Evolutionary conservation across 2,113 vertebrate genomes (phyloP), one percentile per base, ranked within the genome.

Genomic region (Corvus hawaiiensis): DNA sequence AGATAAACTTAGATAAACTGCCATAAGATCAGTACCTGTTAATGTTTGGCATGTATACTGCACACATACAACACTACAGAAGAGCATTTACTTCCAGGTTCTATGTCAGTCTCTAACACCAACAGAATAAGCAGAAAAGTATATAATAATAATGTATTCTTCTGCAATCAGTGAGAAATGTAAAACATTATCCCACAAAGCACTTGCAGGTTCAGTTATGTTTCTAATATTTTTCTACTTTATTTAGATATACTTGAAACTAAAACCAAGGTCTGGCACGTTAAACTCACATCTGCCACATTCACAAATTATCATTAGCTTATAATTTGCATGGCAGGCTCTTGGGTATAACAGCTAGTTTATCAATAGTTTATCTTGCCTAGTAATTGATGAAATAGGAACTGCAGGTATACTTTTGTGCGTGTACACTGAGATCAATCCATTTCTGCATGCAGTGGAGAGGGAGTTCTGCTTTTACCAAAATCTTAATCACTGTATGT

Each of bases 51-150:
- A 91, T 87, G 46, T 4, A 61, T 49, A 89, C n/a, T 58, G 56
- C 66, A 93, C 79, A 84, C 41, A 75, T 23, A 80, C 8, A 24
- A 67, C 54, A 75, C 17, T 77, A 54, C 6, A 81, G 58, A 84
- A 49, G 18, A 84, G n/a, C 51, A 75, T 84, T 84, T 52, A 64
- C 48, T 96, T 90, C 90, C 48, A 93, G 63, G 67, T 80, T n/a
- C 55, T 46, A 4, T 58, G 59, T 80, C 93, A 97, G 61, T 75
- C 44, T 81, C 75, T 63, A 95, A 61, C 89, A 96, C 66, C 16
- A 44, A 92, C n/a, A 90, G 55, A 97, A 94, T 32, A 91, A 78
- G 55, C 56, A 97, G 54, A 95, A 97, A 93, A 87, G 86, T 84
- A 56, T 41, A 59, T 46, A 86, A 78, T 32, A 43, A 75, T 33